A percentile compares a stretch with the other conserved stretches of the same genome.
Conservation (phyloP, 92 coral and sea anemone species). For the Metridium senile region DNA sequence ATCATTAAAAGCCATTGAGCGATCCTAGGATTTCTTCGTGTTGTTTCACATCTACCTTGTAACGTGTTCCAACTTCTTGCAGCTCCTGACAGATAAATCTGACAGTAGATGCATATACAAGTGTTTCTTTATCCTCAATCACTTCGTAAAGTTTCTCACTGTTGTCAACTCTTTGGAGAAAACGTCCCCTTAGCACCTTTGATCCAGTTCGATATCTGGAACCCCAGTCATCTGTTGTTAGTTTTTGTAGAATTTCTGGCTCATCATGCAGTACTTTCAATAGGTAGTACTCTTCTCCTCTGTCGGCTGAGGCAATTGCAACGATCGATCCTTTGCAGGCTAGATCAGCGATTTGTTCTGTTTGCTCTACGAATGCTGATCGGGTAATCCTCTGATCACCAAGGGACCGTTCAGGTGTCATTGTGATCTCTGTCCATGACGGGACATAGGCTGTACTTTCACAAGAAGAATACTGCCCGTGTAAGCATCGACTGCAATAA, state of each 20-base stretch:
- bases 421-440: not conserved
- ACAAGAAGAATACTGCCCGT: not conserved
- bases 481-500: constrained; percentile 1
- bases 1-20: constrained; percentile 6
- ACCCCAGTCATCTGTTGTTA: constrained; percentile 17
- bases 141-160: not conserved
- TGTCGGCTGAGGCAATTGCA: constrained; percentile 11
- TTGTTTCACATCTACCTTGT: not conserved
- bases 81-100: constrained; percentile 24
- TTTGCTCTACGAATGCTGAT: constrained; percentile 1
- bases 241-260: not conserved
- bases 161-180: constrained; percentile 2
- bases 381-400: constrained; percentile 32
- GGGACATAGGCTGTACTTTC: constrained; percentile 4
- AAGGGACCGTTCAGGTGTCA: constrained; percentile 3
- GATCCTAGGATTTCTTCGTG: constrained; percentile 26
- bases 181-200: constrained; percentile 12
- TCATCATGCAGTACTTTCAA: constrained; percentile 3
- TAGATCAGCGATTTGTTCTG: not conserved
- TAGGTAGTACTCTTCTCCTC: constrained; percentile 20
- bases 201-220: constrained; percentile 15
- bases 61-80: not conserved
- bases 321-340: constrained; percentile 17
- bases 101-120: constrained; percentile 15
- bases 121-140: not conserved